phyloP scores from a whole-genome alignment of 2,113 vertebrate genomes.

The Phodopus roborovskii region DNA sequence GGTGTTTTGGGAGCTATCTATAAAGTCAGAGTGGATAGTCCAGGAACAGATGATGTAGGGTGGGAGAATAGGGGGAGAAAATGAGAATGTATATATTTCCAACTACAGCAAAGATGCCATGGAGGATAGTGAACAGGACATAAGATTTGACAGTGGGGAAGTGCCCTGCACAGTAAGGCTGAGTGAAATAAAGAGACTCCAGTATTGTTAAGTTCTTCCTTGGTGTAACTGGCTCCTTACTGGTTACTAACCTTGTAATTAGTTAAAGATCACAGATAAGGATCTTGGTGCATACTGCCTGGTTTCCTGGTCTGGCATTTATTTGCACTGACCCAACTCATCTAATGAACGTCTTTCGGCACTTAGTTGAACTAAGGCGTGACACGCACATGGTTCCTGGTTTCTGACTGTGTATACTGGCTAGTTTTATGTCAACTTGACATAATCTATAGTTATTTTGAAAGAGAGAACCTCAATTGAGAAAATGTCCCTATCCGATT shows the following conservation, averaged over 20 bases:
- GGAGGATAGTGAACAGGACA: neutral
- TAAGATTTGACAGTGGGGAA: neutral
- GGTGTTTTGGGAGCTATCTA: neutral
- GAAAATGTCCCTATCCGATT: neutral
- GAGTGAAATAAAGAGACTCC: neutral
- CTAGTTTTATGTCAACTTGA: neutral
- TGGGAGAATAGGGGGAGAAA: neutral
- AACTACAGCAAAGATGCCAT: neutral
- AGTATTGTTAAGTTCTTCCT: neutral
- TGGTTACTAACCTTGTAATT: neutral
- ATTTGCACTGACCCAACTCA: neutral
- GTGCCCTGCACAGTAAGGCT: neutral
- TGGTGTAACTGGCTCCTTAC: neutral
- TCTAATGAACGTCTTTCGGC: neutral
- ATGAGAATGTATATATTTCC: neutral
- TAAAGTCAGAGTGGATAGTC: neutral
- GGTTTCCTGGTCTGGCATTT: neutral
- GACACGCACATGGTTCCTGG: neutral
- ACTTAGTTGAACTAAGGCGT: neutral
- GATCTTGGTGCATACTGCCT: neutral
- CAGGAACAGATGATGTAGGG: neutral
- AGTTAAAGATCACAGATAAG: neutral
- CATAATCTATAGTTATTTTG: neutral
- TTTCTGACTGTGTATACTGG: neutral
- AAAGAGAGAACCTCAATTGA: neutral